phyloP scores from a whole-genome alignment of 1,140 invertebrate genomes.

The Brachionus rotundiformis region DNA sequence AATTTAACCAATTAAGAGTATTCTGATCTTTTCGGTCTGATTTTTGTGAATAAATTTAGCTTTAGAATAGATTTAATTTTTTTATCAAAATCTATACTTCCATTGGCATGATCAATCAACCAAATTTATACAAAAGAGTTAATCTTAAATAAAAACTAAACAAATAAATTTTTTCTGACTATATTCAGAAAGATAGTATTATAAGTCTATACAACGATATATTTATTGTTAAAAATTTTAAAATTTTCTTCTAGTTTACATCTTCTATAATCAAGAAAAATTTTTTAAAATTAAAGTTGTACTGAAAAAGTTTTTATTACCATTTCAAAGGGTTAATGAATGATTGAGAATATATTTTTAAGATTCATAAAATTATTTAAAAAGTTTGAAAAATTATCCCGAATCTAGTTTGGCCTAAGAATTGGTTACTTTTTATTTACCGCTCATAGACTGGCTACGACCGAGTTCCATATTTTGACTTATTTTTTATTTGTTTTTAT shows the following conservation, averaged over 20 bases:
- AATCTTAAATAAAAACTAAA: not conserved
- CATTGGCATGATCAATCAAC: conserved; percentile 18
- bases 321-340: not conserved
- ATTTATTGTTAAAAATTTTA: too few relatives aligned
- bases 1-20: not conserved
- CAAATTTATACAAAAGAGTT: not conserved
- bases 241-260: not conserved
- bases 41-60: too few relatives aligned
- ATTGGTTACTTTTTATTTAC: not conserved
- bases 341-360: not conserved
- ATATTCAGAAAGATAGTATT: too few relatives aligned
- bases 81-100: too few relatives aligned
- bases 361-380: not conserved
- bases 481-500: not conserved
- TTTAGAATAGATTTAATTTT: too few relatives aligned
- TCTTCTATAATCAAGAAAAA: too few relatives aligned
- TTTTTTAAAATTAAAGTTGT: too few relatives aligned
- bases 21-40: not conserved
- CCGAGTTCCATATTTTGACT: not conserved
- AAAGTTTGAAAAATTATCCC: not conserved
- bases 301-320: not conserved
- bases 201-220: too few relatives aligned
- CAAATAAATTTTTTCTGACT: not conserved
- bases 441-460: not conserved
- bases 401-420: not conserved